Evolutionary conservation across 2,113 vertebrate genomes (phyloP), one percentile per base, ranked within the genome.

Genomic region (Notothenia coriiceps): DNA sequence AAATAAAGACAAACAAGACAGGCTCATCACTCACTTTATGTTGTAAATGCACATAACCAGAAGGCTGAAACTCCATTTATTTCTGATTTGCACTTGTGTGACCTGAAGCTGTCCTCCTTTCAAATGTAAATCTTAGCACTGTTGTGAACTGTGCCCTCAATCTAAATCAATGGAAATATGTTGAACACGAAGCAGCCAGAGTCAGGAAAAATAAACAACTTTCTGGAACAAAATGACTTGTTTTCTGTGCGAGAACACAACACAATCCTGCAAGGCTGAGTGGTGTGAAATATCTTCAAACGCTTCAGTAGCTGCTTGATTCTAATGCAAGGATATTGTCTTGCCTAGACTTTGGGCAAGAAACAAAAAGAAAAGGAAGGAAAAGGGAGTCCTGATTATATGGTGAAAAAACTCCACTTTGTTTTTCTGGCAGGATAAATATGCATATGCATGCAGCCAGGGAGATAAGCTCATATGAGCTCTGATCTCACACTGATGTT

Each of bases 91-190:
- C 74, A 64, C 56, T 70, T 20, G 18, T 70, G 25, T 80, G 68
- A 75, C 74, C 70, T 35, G 33, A 72, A 83, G 69, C 70, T 54
- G 47, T 56, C 65, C 70, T 12, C 59, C 56, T 82, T 29, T 69
- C 15, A 68, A 69, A 76, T 74, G 10, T 65, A 50, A 83, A 22
- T 64, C 60, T 66, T 20, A 33, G 25, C 43, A 25, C 18, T 47
- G 60, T 64, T 14, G 35, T 77, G 65, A 79, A 70, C 65, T 78
- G 25, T 75, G 51, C 35, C 62, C 65, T 59, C 65, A 62, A 33
- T 86, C 62, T 73, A 52, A 79, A 86, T 63, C n/a, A 57, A 83
- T 60, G 13, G 46, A 72, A 85, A 80, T 40, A 17, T 63, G 64
- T 55, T 80, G 25, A 77, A 66, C 33, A 63, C 60, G 79, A 56